Conservation (phyloP, 2,113 vertebrate species). For the Burhinus bistriatus region DNA sequence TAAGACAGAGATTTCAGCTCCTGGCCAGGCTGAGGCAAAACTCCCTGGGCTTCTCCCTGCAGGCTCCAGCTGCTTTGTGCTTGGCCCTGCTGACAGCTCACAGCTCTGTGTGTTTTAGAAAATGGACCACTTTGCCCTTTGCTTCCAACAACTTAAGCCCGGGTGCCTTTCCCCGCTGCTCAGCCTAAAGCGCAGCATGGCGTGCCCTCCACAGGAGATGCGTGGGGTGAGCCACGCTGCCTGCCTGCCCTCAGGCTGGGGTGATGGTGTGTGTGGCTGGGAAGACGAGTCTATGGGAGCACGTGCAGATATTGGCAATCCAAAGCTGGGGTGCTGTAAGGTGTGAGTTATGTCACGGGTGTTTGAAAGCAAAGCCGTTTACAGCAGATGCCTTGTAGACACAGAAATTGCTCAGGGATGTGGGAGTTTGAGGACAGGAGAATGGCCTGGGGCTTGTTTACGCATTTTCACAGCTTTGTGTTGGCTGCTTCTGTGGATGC, state of each 20-base stretch:
- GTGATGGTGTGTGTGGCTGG: accelerated
- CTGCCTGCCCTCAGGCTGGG: not conserved
- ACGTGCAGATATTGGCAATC: not conserved
- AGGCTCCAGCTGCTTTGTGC: not conserved
- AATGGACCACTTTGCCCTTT: not conserved
- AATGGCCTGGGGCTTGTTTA: not conserved
- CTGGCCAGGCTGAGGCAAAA: not conserved
- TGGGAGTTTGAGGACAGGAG: not conserved
- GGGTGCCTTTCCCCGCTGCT: not conserved
- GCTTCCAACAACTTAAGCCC: not conserved
- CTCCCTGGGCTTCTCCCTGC: not conserved
- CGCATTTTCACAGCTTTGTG: not conserved
- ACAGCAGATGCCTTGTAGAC: not conserved
- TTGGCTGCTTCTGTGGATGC: not conserved
- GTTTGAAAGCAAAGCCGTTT: not conserved
- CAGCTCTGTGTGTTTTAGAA: not conserved
- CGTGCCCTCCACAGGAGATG: not conserved
- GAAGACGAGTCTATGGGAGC: not conserved
- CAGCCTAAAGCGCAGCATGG: not conserved
- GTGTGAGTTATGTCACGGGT: accelerated
- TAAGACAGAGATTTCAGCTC: not conserved
- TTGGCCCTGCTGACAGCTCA: not conserved
- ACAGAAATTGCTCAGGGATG: not conserved
- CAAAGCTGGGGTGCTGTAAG: not conserved
- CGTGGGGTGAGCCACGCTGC: not conserved